Percentiles rank a stretch among this genome's conserved stretches.
phyloP scores from a whole-genome alignment of 2,797 vertebrate genomes.

The Scolopax bukidnonensis region DNA sequence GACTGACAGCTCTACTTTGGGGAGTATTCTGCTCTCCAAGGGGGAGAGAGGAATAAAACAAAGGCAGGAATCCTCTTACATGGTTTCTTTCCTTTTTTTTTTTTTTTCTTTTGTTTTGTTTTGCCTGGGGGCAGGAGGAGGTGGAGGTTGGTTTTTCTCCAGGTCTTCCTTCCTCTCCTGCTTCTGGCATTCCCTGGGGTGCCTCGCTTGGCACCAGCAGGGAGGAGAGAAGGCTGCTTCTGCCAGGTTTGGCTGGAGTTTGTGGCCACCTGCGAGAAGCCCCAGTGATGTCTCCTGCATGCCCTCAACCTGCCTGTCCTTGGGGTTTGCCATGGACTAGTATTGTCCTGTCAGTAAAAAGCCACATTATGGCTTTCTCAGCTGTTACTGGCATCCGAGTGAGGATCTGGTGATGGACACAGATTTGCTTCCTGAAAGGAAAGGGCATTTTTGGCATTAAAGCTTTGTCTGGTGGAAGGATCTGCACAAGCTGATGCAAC shows the following conservation, averaged over 20 bases:
- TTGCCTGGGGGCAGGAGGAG: background rate
- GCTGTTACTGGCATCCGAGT: background rate
- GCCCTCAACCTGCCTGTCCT: background rate
- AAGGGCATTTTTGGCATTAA: background rate
- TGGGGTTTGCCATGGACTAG: background rate
- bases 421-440: background rate
- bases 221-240: background rate
- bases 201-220: background rate
- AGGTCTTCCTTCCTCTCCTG: background rate
- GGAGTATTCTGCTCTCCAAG: background rate
- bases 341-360: background rate
- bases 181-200: background rate
- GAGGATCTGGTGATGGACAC: background rate
- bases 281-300: background rate
- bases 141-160: background rate
- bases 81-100: background rate
- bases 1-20: background rate
- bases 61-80: fast-evolving
- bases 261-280: background rate
- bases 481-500: background rate
- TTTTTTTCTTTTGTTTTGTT: background rate
- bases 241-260: background rate
- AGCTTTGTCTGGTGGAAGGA: background rate
- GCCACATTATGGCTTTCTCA: background rate
- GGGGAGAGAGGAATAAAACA: background rate